These are phyloP conservation scores for Ophioderma brevispina DNA, from an alignment of 35 echinoderm and acorn worm species.

Conservation along the genomic window DNA sequence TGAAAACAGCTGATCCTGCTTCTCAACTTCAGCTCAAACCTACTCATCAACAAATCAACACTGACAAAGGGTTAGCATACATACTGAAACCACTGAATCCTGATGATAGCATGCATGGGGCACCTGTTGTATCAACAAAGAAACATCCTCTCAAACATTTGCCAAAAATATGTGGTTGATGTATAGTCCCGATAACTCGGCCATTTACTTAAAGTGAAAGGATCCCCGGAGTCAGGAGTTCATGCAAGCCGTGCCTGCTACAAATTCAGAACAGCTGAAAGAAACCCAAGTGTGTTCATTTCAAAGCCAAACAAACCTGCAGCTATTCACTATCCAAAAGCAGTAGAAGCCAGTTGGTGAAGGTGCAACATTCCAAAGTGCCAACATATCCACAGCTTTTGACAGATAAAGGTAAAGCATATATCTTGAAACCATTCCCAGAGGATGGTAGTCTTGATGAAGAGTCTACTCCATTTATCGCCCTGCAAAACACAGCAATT, in stretches of 20 bases:
- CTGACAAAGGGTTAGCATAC: constrained; percentile 54
- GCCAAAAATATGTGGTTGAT: background rate
- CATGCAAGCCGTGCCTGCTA: background rate
- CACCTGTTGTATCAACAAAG: background rate
- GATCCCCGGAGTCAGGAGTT: background rate
- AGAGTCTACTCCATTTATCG: background rate
- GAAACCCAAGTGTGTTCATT: background rate
- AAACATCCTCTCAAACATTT: background rate
- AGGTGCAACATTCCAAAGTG: background rate
- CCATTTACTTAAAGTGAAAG: constrained; percentile 1
- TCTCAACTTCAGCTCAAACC: background rate
- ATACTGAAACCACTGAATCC: constrained; percentile 3
- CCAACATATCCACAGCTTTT: background rate
- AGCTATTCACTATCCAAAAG: background rate
- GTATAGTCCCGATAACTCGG: background rate
- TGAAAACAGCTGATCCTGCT: background rate
- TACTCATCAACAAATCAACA: constrained; percentile 21
- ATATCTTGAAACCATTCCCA: too few relatives aligned
- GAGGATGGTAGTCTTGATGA: background rate
- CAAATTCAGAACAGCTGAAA: background rate
- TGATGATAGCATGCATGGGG: background rate
- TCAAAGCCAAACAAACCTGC: background rate
- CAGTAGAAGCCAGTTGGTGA: background rate
- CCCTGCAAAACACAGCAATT: background rate
- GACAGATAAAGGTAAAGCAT: too few relatives aligned